Base-by-base conservation (phyloP, 1,140 invertebrate species). In the Sipha flava region DNA sequence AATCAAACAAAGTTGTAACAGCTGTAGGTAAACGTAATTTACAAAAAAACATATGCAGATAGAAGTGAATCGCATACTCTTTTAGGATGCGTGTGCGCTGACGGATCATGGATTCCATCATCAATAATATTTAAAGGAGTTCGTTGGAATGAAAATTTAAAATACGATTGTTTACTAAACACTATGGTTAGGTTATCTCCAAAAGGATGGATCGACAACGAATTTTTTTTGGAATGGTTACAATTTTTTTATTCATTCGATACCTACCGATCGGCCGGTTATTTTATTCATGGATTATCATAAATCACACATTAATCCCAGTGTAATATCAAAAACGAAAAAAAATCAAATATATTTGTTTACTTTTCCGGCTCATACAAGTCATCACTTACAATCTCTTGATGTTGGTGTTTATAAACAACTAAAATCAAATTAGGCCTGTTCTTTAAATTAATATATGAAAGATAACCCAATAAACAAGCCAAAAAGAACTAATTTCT, bases 401-500 rank as follows among this genome's bases (percentile, higher is more conserved):
- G 49, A 80, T 82, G 84, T 86, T 1, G 73, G 83, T 0, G 83
- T 85, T 29, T 86, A 86, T 82, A 64, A 80, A 0, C 83, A 85
- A 34, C 68, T 85, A 5, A 86, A 86, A 82, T 54, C 54, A 62
- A 75, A 80, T 10, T 86, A 85, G 85, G 83, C 81, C 77, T 82
- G 84, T 52, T 62, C 73, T 3, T 82, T 84, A n/a, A 21, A 80
- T 49, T 16, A 80, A 21, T 82, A 14, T 57, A 57, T 57, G 52
- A 57, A 12, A 6, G 23, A 57, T 12, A 57, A 57, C 26, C 52
- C 52, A 3, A 23, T 21, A 26, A 23, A 57, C 0, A 57, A 57
- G 14, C 52, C 52, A 57, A 57, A 57, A 12, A 21, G 52, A 12
- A 57, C 52, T 26, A 57, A 21, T 0, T 57, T 57, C 26, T 12